phyloP scores from a whole-genome alignment of 1,140 invertebrate genomes.

The Chelonus insularis region DNA sequence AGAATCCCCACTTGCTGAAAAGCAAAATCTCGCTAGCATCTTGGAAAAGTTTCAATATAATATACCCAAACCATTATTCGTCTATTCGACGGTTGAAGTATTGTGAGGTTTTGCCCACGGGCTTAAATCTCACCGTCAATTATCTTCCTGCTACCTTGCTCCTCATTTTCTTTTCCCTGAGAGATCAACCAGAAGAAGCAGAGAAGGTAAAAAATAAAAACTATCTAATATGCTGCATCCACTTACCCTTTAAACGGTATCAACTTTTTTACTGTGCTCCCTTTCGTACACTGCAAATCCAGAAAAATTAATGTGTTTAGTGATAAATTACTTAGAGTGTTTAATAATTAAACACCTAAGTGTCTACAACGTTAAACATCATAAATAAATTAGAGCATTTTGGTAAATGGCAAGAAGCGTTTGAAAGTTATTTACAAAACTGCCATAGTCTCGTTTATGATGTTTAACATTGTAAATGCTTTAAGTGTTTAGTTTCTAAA shows the following conservation, averaged over 20 bases:
- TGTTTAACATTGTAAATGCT: too few species aligned
- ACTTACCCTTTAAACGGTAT: neutral
- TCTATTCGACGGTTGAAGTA: conserved; percentile 14
- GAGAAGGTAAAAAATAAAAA: neutral
- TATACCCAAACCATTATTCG: conserved; percentile 13
- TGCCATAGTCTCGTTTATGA: too few species aligned
- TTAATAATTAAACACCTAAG: too few species aligned
- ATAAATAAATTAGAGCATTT: too few species aligned
- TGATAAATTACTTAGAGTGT: too few species aligned
- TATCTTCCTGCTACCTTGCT: neutral
- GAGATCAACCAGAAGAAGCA: too few species aligned
- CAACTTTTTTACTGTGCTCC: neutral
- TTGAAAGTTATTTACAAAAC: too few species aligned
- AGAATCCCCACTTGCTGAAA: neutral
- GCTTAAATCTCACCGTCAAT: conserved; percentile 17
- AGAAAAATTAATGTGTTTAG: too few species aligned
- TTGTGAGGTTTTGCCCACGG: conserved; percentile 3
- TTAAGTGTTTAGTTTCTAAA: too few species aligned
- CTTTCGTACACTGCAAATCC: too few species aligned
- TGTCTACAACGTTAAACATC: too few species aligned
- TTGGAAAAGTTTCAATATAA: conserved; percentile 12
- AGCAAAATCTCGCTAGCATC: neutral
- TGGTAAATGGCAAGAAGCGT: too few species aligned
- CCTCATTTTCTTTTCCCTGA: conserved; percentile 8
- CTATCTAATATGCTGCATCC: neutral